Conservation (phyloP, 1,140 invertebrate species). For the Pteromalus puparum region DNA sequence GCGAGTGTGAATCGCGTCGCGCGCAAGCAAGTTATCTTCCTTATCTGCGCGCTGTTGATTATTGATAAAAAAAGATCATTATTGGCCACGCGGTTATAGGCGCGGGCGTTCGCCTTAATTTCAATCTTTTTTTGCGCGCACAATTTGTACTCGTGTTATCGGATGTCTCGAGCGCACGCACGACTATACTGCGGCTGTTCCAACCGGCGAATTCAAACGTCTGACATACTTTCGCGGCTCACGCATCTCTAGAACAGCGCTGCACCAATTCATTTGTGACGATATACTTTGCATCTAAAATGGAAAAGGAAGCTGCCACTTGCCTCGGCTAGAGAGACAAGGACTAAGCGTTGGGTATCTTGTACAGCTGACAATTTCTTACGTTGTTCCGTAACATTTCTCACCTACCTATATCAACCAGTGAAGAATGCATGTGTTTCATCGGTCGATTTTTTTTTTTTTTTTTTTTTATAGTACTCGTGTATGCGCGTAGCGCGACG, state of each 20-base stretch:
- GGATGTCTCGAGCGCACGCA: neutral
- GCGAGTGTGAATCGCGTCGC: slow-evolving; percentile 22
- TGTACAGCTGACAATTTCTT: slow-evolving; percentile 1
- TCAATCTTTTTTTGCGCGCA: slow-evolving; percentile 31
- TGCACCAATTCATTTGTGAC: slow-evolving; percentile 48
- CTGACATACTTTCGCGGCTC: slow-evolving; percentile 41
- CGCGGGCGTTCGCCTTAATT: slow-evolving; percentile 30
- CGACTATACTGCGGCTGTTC: neutral
- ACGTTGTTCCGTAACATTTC: neutral
- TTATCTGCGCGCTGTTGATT: slow-evolving; percentile 69
- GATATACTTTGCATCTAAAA: slow-evolving; percentile 68
- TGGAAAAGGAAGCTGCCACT: slow-evolving; percentile 70
- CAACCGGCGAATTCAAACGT: slow-evolving; percentile 40
- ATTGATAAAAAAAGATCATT: slow-evolving; percentile 49
- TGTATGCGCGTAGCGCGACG: neutral
- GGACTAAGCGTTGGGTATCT: slow-evolving; percentile 52
- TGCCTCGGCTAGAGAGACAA: slow-evolving; percentile 59
- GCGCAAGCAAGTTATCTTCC: slow-evolving; percentile 59
- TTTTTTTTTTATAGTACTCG: too few species aligned
- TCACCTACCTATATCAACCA: neutral
- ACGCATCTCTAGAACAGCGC: slow-evolving; percentile 14
- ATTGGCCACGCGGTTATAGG: neutral
- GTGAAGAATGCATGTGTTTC: neutral
- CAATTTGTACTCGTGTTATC: neutral
- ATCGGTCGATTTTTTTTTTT: neutral